phyloP scores from a whole-genome alignment of 2,888 invertebrate genomes.

The Tachina grossa region DNA sequence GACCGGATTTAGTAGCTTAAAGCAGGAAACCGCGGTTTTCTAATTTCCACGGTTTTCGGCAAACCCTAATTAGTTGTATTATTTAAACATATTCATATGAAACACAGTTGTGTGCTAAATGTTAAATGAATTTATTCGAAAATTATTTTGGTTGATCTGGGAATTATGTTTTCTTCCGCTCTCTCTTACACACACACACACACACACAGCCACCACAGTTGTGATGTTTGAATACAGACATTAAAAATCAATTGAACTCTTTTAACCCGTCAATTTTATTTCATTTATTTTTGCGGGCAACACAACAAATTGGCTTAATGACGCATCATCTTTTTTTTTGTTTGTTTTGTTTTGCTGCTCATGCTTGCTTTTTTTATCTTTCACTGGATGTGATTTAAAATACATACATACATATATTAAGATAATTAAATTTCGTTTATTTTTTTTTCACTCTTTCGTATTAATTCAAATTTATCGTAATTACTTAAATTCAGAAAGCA shows the following conservation, averaged over 20 bases:
- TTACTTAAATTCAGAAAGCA: conserved; percentile 30
- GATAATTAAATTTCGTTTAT: conserved; percentile 52
- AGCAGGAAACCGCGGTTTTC: too few species aligned
- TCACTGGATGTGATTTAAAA: conserved; percentile 34
- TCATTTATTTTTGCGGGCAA: neutral
- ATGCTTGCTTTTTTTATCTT: neutral
- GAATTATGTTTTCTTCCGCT: neutral
- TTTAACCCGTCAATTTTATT: conserved; percentile 21
- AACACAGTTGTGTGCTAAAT: neutral
- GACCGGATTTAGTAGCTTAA: too few species aligned
- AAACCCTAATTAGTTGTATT: neutral
- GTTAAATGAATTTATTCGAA: neutral
- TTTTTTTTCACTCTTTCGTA: conserved; percentile 26
- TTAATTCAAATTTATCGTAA: conserved; percentile 52
- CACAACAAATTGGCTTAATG: conserved; percentile 29
- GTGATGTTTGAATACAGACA: neutral
- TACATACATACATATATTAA: conserved; percentile 27
- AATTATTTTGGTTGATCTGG: neutral
- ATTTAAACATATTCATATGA: neutral
- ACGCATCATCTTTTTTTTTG: neutral
- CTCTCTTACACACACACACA: neutral
- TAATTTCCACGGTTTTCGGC: too few species aligned
- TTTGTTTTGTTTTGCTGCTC: neutral
- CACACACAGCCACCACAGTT: conserved; percentile 1
- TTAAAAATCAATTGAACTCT: conserved; percentile 41